Conservation (phyloP, 2,888 invertebrate species). For the Charanyca ferruginea region DNA sequence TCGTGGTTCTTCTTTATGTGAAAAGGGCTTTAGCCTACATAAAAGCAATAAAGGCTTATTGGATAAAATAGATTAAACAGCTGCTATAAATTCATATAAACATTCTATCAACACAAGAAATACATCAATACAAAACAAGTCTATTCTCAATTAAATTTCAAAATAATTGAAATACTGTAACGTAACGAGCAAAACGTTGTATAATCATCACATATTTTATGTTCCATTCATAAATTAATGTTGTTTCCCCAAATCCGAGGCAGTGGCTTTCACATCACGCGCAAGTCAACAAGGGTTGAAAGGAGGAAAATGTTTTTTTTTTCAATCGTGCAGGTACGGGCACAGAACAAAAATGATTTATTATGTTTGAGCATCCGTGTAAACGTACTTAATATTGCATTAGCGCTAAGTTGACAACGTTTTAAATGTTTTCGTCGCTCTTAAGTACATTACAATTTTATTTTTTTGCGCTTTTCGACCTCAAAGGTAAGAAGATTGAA, state of each 20-base stretch:
- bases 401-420: constrained; percentile 62
- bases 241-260: constrained; percentile 65
- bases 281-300: constrained; percentile 67
- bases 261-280: constrained; percentile 67
- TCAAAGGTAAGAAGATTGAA: constrained; percentile 37
- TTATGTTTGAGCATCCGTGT: constrained; percentile 64
- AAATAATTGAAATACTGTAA: constrained; percentile 28
- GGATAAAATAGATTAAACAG: fast-evolving
- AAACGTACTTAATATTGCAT: constrained; percentile 68
- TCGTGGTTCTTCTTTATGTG: too few species aligned
- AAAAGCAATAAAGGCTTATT: too few species aligned
- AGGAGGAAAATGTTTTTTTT: constrained; percentile 60
- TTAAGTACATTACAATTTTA: constrained; percentile 55
- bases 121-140: constrained; percentile 21
- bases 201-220: constrained; percentile 68
- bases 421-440: constrained; percentile 56
- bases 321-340: constrained; percentile 57
- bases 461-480: constrained; percentile 34
- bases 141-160: constrained; percentile 31
- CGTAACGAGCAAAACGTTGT: constrained; percentile 49
- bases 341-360: constrained; percentile 66
- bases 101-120: not conserved
- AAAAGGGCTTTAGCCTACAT: too few species aligned
- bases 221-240: constrained; percentile 71
- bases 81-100: too few species aligned